phyloP scores from a whole-genome alignment of 2,113 vertebrate species.

The Choloepus hoffmanni region DNA sequence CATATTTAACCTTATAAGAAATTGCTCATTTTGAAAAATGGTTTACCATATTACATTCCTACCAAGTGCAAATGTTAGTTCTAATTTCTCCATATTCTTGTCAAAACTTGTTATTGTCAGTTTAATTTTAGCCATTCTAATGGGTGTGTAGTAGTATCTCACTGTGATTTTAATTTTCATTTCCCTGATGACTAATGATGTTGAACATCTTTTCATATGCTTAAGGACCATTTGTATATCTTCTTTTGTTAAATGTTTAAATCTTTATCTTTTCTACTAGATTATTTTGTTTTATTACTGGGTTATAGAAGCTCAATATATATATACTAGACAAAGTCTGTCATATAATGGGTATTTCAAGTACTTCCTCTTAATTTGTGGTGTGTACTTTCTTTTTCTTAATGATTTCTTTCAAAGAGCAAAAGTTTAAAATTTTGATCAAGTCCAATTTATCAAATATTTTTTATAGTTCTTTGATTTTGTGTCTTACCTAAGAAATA shows the following conservation, averaged over 20 bases:
- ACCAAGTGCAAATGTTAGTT: background rate
- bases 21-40: background rate
- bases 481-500: background rate
- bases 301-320: background rate
- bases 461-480: background rate
- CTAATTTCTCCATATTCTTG: background rate
- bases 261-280: conserved; percentile 5
- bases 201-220: background rate
- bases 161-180: conserved; percentile 34
- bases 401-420: background rate
- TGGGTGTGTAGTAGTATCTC: background rate
- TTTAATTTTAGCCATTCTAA: background rate
- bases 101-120: background rate
- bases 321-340: background rate
- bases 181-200: conserved; percentile 34
- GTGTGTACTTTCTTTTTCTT: conserved; percentile 7
- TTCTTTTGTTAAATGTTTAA: conserved; percentile 19
- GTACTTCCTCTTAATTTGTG: background rate
- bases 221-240: background rate
- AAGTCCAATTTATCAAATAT: background rate
- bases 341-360: background rate
- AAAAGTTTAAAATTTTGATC: conserved; percentile 38
- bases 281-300: background rate
- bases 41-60: background rate
- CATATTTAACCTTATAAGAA: conserved; percentile 19